Evolutionary conservation across 92 coral and sea anemone species (phyloP).

Genomic region (Epizoanthus illoricatus): DNA sequence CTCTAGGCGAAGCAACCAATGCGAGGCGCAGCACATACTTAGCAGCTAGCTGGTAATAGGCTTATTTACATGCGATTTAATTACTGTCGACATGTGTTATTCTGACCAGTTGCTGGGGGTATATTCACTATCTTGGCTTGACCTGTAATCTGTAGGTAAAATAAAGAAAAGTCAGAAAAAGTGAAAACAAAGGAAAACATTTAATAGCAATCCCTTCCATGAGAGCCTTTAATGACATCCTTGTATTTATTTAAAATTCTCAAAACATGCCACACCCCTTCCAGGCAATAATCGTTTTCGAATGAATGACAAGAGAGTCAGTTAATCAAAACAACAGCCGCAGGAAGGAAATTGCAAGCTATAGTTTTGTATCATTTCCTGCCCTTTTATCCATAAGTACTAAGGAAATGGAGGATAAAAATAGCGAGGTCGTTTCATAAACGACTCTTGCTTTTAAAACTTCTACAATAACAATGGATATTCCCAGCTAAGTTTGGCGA

Average conservation of each 20-base stretch:
- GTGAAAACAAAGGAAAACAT: too few species aligned
- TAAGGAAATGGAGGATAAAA: too few species aligned
- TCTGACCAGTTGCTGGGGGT: not conserved
- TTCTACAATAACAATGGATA: too few species aligned
- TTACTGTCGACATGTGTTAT: not conserved
- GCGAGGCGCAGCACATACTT: not conserved
- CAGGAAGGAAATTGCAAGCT: too few species aligned
- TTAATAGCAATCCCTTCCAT: too few species aligned
- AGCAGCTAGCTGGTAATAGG: not conserved
- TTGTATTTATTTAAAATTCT: not conserved
- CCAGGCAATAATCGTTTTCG: not conserved
- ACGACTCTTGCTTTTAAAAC: too few species aligned
- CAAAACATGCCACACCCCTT: constrained; percentile 14
- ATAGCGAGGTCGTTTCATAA: too few species aligned
- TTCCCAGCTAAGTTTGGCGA: too few species aligned
- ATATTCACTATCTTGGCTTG: not conserved
- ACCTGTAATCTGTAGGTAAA: not conserved
- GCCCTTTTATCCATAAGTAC: too few species aligned
- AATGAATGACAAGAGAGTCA: not conserved
- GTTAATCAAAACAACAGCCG: not conserved
- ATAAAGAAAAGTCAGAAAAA: too few species aligned
- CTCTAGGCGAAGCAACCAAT: constrained; percentile 10
- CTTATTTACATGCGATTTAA: not conserved
- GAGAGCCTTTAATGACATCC: too few species aligned
- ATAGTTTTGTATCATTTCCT: too few species aligned